phyloP scores from a whole-genome alignment of 2,113 vertebrate species.

The Upupa epops region DNA sequence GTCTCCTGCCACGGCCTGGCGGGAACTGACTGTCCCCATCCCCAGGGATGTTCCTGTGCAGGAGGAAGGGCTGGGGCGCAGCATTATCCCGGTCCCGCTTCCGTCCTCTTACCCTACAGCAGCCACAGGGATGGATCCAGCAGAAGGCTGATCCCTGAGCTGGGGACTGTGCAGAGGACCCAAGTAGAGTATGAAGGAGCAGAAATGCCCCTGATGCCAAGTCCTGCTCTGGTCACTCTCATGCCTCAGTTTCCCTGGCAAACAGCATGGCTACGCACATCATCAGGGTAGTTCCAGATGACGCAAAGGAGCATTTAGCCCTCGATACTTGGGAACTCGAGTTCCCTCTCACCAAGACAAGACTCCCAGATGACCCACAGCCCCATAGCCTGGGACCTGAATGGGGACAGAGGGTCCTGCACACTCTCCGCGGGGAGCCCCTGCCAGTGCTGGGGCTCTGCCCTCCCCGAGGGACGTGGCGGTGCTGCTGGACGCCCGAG shows the following conservation, averaged over 20 bases:
- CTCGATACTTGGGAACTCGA: background rate
- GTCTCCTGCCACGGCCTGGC: background rate
- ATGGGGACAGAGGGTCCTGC: background rate
- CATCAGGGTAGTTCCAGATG: background rate
- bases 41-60: background rate
- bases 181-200: background rate
- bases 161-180: background rate
- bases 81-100: slow-evolving; percentile 17
- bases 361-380: background rate
- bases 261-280: background rate
- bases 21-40: slow-evolving; percentile 9
- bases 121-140: background rate
- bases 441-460: background rate
- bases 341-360: background rate
- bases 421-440: background rate
- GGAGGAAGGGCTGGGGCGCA: slow-evolving; percentile 32
- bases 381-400: background rate
- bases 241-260: slow-evolving; percentile 1
- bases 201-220: background rate
- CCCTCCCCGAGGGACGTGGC: background rate
- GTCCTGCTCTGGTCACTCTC: background rate
- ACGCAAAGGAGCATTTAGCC: background rate
- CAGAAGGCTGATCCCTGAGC: background rate
- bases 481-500: fast-evolving
- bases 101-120: background rate